phyloP scores from a whole-genome alignment of 2,888 invertebrate genomes.

The Archips crataeganus region DNA sequence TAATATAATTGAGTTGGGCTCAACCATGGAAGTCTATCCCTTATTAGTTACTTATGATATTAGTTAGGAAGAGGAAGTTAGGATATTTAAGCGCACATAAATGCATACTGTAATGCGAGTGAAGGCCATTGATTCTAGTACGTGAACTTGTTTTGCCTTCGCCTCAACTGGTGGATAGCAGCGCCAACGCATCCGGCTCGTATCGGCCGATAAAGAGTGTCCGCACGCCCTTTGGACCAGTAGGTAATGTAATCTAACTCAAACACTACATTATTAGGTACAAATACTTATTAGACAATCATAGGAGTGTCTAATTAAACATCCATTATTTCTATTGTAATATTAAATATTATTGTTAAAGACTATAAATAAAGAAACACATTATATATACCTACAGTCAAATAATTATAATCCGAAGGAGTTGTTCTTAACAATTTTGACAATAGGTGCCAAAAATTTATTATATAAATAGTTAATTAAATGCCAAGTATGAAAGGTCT shows the following conservation, averaged over 20 bases:
- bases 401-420: no score
- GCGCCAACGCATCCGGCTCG: constrained; percentile 45
- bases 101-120: not conserved
- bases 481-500: no score
- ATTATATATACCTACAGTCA: no score
- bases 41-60: no score
- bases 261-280: constrained; percentile 17
- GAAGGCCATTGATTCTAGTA: not conserved
- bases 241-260: constrained; percentile 25
- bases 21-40: no score
- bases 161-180: constrained; percentile 1
- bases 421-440: no score
- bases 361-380: no score
- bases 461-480: no score
- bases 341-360: no score
- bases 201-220: constrained; percentile 44
- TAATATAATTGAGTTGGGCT: no score
- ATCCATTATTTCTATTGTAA: not conserved
- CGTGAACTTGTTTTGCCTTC: not conserved
- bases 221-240: constrained; percentile 38
- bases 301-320: not conserved
- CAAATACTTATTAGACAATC: constrained; percentile 6
- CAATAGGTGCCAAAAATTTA: no score
- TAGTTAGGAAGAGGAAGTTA: no score
- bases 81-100: not conserved